Percentiles rank a stretch among this genome's conserved stretches.
phyloP scores from a whole-genome alignment of 2,113 vertebrate genomes.

The Grus americana region DNA sequence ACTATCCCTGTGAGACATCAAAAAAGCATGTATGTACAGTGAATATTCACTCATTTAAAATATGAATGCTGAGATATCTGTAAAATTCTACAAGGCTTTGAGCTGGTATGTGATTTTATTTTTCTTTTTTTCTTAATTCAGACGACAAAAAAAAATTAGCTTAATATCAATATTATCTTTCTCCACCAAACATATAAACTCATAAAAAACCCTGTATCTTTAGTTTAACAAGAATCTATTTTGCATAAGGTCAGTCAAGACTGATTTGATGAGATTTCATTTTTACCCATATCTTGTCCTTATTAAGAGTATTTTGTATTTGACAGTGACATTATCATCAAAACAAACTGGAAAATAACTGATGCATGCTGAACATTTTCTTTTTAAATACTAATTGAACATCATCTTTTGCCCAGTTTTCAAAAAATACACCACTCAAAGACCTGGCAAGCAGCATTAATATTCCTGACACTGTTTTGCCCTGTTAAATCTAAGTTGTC shows the following conservation, averaged over 20 bases:
- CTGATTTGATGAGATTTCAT: background rate
- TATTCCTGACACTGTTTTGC: background rate
- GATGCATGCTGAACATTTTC: too few relatives aligned
- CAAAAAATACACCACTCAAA: background rate
- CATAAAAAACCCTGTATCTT: rapidly evolving
- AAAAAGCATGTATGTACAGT: background rate
- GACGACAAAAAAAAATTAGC: background rate
- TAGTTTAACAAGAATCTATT: background rate
- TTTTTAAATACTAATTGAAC: background rate
- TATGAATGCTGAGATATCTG: background rate
- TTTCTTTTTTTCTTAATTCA: background rate
- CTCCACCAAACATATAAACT: background rate
- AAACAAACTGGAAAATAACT: background rate
- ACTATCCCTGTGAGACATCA: background rate
- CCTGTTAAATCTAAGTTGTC: background rate
- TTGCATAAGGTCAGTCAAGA: background rate
- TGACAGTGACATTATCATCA: background rate
- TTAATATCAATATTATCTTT: background rate
- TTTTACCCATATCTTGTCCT: background rate
- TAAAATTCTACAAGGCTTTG: background rate
- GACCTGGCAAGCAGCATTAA: background rate
- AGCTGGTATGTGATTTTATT: background rate
- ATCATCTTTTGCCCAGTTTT: background rate
- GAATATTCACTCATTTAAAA: background rate
- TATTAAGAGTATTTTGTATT: background rate